Evolutionary conservation across 2,797 vertebrate genomes (phyloP).

Genomic region (Manis pentadactyla): DNA sequence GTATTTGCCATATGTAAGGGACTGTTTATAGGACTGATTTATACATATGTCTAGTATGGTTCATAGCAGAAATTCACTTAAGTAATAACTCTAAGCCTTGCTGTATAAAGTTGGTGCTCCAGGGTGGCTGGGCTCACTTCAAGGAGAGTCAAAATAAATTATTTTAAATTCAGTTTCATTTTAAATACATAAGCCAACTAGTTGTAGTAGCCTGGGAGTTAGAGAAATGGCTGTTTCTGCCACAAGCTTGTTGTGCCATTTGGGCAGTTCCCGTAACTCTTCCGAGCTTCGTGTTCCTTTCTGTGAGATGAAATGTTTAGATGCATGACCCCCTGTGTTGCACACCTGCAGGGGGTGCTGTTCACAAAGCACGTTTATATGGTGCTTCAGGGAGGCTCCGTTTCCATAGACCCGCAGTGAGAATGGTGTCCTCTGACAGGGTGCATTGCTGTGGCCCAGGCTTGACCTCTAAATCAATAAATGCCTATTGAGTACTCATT

Average conservation of each 20-base stretch:
- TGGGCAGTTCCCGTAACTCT: neutral
- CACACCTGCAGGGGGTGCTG: neutral
- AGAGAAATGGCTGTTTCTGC: neutral
- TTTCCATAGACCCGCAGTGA: neutral
- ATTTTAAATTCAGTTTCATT: slow-evolving; percentile 56
- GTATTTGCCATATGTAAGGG: neutral
- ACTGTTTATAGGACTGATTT: slow-evolving; percentile 26
- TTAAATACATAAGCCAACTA: neutral
- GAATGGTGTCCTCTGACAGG: neutral
- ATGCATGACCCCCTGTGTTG: neutral
- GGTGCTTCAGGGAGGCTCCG: neutral
- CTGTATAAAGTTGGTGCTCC: neutral
- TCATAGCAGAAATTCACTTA: slow-evolving; percentile 45
- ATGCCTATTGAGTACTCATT: neutral
- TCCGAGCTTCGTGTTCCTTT: neutral
- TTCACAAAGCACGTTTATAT: no score
- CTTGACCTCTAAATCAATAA: neutral
- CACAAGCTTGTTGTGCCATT: neutral
- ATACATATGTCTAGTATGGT: neutral
- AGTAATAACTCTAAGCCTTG: slow-evolving; percentile 4
- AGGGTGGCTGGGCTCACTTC: neutral
- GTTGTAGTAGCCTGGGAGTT: neutral
- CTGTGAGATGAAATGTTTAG: neutral
- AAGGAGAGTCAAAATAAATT: neutral
- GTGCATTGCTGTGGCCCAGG: neutral